Conservation (phyloP, 1,140 invertebrate species). For the Micrasema longulum region DNA sequence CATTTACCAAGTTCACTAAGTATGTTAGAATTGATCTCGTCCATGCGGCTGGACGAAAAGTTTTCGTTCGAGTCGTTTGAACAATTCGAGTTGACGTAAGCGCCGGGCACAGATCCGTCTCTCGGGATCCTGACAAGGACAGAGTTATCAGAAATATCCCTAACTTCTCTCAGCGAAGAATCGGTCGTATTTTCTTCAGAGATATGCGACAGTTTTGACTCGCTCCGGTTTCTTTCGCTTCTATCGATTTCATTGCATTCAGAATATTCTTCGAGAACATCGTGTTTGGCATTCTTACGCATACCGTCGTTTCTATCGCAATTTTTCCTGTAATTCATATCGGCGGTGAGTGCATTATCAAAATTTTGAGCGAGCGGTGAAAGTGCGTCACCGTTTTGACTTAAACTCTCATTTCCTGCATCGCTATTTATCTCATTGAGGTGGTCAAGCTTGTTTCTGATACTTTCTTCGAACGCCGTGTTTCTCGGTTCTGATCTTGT, state of each 20-base stretch:
- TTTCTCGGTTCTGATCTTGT: constrained; percentile 48
- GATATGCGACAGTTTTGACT: constrained; percentile 49
- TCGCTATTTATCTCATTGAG: constrained; percentile 44
- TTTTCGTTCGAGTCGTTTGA: constrained; percentile 42
- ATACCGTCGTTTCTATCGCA: neutral
- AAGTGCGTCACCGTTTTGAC: constrained; percentile 15
- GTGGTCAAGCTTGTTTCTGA: constrained; percentile 46
- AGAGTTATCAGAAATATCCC: constrained; percentile 10
- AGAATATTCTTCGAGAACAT: neutral
- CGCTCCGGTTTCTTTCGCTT: constrained; percentile 34
- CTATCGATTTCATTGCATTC: neutral
- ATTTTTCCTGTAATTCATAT: neutral
- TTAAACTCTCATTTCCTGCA: constrained; percentile 8
- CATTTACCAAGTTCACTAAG: constrained; percentile 48
- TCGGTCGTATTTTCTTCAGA: constrained; percentile 52
- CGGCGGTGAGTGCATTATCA: too few species aligned
- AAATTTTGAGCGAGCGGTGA: constrained; percentile 10
- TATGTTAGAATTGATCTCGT: constrained; percentile 53
- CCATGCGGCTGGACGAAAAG: constrained; percentile 33
- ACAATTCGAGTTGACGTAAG: neutral
- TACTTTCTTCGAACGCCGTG: constrained; percentile 44
- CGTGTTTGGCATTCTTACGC: neutral
- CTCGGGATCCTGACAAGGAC: neutral
- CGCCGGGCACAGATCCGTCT: neutral
- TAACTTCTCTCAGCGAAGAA: constrained; percentile 40